Evolutionary conservation across 2,113 vertebrate species (phyloP).

Genomic region (Falcunculus frontatus): DNA sequence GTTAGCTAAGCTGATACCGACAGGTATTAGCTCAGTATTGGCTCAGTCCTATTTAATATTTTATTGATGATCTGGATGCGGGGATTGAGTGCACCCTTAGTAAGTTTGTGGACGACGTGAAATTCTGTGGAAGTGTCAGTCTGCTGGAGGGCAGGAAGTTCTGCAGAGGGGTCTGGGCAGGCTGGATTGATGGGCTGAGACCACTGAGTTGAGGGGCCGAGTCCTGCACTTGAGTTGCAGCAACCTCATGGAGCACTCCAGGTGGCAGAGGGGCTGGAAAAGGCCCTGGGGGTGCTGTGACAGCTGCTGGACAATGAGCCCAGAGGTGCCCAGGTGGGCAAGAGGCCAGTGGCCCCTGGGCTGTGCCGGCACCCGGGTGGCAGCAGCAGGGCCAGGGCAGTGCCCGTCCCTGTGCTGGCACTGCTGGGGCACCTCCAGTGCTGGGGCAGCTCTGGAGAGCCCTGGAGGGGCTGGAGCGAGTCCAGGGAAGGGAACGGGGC

Average conservation of each 20-base stretch:
- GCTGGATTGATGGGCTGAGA: background rate
- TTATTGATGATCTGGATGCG: background rate
- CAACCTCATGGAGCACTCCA: background rate
- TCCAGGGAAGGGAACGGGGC: background rate
- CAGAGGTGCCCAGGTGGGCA: too few relatives aligned
- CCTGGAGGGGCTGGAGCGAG: background rate
- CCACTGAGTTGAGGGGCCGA: fast-evolving
- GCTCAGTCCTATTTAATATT: background rate
- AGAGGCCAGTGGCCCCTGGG: too few relatives aligned
- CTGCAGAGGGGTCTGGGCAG: background rate
- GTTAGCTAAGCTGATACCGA: background rate
- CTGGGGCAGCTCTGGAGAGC: too few relatives aligned
- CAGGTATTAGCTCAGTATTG: background rate
- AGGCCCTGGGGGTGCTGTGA: background rate
- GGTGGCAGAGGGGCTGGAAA: background rate
- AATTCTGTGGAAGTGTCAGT: background rate
- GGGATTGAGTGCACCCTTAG: fast-evolving
- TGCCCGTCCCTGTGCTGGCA: too few relatives aligned
- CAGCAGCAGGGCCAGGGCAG: too few relatives aligned
- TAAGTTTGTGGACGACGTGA: background rate
- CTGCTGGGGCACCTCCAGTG: too few relatives aligned
- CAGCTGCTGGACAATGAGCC: fast-evolving
- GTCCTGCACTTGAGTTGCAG: background rate
- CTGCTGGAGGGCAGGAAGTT: background rate
- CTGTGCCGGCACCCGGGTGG: too few relatives aligned